Base-by-base conservation (phyloP, 1,140 invertebrate genomes). In the Bombus impatiens region DNA sequence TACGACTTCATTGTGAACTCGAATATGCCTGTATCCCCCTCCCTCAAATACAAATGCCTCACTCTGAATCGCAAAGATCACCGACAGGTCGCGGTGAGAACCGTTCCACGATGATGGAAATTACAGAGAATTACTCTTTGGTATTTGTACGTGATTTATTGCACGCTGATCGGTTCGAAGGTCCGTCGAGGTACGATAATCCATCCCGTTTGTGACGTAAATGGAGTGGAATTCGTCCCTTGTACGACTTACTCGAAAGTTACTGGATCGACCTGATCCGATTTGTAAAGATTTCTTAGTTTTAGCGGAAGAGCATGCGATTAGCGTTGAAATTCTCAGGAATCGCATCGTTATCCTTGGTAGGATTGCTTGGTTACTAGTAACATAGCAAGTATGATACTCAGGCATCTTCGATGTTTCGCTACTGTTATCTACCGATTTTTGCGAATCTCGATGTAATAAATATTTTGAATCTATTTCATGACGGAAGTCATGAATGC, bases 11-110 rank as follows among this genome's bases (percentile, higher is more conserved):
- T 82, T 57, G 32, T 25, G 76, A 22, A 6, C 53, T 40, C 53
- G 35, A 18, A 78, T 62, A 57, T 47, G 57, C 57, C 15, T 13
- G 12, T 15, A 22, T 28, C 3, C 18, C 37, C 70, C 25, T 40
- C 25, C 28, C 40, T 13, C 40, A 37, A 59, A 74, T 59, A 57
- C 67, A 82, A 75, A 59, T 87, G 77, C 59, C 79, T 72, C 72
- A 77, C 70, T 87, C 47, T 59, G 87, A 87, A 87, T 88, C 78
- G 86, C 86, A 87, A 87, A 84, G 68, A 40, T 53, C 78, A 44
- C 77, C 44, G 62, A 37, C 78, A 28, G 25, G 75, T 70, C 65
- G 44, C 62, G 8, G 62, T 37, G 22, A 42, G 62, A 35, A 37
- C 40, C 44, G 22, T 62, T 40, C 35, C 4, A n/a, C 37, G 70